phyloP scores from a whole-genome alignment of 2,113 vertebrate species.

The Pteropus alecto region DNA sequence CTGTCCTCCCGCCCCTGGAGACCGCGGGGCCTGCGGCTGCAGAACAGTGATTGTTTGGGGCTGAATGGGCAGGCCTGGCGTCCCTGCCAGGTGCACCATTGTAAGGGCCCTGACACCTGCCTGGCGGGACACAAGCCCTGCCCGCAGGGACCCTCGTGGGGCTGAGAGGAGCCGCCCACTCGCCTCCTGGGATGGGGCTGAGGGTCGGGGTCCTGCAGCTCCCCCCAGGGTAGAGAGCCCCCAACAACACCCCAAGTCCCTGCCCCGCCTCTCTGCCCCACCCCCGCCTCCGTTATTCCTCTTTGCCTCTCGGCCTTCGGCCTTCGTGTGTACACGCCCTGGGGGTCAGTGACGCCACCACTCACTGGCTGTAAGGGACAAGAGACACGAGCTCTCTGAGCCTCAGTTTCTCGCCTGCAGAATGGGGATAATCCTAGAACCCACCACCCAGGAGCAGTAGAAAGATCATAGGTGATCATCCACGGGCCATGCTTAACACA shows the following conservation, averaged over 20 bases:
- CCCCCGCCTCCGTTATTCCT: background rate
- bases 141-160: background rate
- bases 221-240: background rate
- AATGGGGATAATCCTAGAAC: conserved; percentile 12
- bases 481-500: fast-evolving
- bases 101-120: conserved; percentile 68
- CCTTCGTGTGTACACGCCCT: fast-evolving
- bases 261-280: no score
- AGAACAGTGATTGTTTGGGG: conserved; percentile 58
- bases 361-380: background rate
- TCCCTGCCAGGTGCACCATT: conserved; percentile 74
- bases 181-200: background rate
- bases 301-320: background rate
- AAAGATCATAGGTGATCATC: background rate
- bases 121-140: background rate
- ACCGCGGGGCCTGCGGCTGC: conserved; percentile 23
- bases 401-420: conserved; percentile 37
- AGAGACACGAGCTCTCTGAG: background rate
- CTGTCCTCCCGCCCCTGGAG: conserved; percentile 52
- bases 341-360: fast-evolving
- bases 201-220: background rate
- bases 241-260: background rate
- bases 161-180: background rate
- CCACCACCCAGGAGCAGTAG: fast-evolving
- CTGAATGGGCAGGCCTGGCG: conserved; percentile 66